Evolutionary conservation across 2,888 invertebrate genomes (phyloP), one percentile per base, ranked within the genome.

Genomic region (Rhimphoctona megacephalus): DNA sequence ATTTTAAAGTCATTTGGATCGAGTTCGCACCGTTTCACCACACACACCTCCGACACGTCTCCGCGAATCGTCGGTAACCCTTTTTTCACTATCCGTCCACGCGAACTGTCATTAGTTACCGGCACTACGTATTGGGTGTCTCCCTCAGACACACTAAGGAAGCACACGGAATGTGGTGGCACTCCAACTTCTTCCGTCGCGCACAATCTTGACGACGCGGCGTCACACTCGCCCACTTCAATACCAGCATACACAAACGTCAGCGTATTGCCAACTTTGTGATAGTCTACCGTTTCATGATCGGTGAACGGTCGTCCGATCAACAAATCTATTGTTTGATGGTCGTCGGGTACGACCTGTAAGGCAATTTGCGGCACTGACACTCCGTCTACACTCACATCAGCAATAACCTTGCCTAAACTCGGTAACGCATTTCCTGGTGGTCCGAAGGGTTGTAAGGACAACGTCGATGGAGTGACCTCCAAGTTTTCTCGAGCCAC

Each of bases 291-390:
- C 0, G 9, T 33, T 2, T 61, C 39, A 1, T 79, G 46, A 2
- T 83, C 79, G 7, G 73, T 79, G 14, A 57, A 83, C 0, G 79
- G 17, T 4, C 83, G 73, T 17, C 83, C 83, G 11, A 83, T 69
- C 0, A 83, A 22, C 19, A 43, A 25, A 19, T 79, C 83, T 0
- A 74, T 43, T 0, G 25, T 9, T 17, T 83, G 83, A 8, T n/a
- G 36, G 2, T 83, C 67, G n/a, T 83, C 83, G 0, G 83, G 83
- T 1, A 83, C 73, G 0, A 79, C 83, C 6, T 52, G 79, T 4
- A 74, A 14, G 0, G 17, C 2, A 0, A 83, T 66, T 8, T 49
- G 43, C 7, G 46, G 5, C 0, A 84, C 74, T 11, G 57, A 9
- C 0, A 74, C 79, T 6, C 61, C 61, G 7, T 84, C 79, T 2